Percentiles rank a stretch among this genome's conserved stretches.
phyloP scores from a whole-genome alignment of 2,797 vertebrate species.

The Enteromius viviparus region DNA sequence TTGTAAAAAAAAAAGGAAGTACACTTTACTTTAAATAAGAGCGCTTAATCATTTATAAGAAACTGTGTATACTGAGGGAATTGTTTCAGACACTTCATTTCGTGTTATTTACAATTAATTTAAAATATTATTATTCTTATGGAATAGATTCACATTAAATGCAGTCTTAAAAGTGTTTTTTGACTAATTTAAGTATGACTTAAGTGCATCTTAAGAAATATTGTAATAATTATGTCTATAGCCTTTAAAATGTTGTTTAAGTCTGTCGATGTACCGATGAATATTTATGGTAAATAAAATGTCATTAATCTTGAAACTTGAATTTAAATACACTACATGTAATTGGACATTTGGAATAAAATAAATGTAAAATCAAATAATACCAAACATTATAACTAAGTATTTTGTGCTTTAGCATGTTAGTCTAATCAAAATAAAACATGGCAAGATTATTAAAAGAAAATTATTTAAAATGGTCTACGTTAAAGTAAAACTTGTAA shows the following conservation, averaged over 20 bases:
- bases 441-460: not conserved
- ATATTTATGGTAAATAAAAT: not conserved
- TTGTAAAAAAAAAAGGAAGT: not conserved
- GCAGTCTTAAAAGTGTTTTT: not conserved
- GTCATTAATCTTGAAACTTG: not conserved
- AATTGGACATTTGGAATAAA: not conserved
- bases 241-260: not conserved
- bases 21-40: no score
- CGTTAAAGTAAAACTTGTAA: not conserved
- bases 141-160: not conserved
- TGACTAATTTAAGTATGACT: not conserved
- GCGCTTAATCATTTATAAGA: not conserved
- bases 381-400: not conserved
- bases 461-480: not conserved
- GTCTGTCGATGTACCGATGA: not conserved
- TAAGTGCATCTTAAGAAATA: not conserved
- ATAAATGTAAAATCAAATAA: not conserved
- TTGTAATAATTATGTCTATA: not conserved
- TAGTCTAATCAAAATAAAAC: not conserved
- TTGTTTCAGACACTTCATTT: not conserved
- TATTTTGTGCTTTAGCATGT: not conserved
- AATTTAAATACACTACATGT: not conserved
- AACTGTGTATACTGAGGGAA: not conserved
- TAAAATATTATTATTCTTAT: not conserved
- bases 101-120: not conserved